Evolutionary conservation across 2,113 vertebrate species (phyloP).

Genomic region (Sus scrofa): T2T-Sscrofa CM000814.6:9752001-9752500

Average conservation of each 20-base stretch:
- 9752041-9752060: not conserved
- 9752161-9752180: not conserved
- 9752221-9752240: not conserved
- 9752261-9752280: not conserved
- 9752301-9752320: not conserved
- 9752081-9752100: not conserved
- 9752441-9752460: too few species aligned
- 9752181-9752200: not conserved
- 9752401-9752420: too few species aligned
- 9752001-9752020: not conserved
- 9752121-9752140: not conserved
- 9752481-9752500: not conserved
- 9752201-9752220: not conserved
- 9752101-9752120: not conserved
- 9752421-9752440: too few species aligned
- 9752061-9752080: not conserved
- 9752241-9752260: not conserved
- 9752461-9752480: not conserved
- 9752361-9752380: not conserved
- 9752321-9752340: not conserved
- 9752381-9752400: not conserved
- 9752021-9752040: not conserved
- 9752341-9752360: not conserved
- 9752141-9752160: not conserved
- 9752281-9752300: not conserved